Conservation (phyloP, 2,888 invertebrate species). For the Gerris lacustris region DNA sequence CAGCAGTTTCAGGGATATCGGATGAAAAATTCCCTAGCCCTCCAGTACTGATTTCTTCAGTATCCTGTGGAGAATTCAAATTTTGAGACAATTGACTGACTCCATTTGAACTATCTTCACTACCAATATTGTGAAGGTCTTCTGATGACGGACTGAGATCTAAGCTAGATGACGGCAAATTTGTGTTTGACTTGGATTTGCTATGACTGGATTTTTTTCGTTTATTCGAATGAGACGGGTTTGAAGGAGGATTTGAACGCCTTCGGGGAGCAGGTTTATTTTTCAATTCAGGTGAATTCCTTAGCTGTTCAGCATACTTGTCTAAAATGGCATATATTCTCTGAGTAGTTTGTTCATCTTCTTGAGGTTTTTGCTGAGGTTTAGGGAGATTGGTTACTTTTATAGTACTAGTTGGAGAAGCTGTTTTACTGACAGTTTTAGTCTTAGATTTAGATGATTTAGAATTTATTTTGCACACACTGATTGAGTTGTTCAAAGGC, state of each 20-base stretch:
- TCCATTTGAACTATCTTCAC: conserved; percentile 64
- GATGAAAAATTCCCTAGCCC: conserved; percentile 47
- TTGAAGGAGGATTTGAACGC: conserved; percentile 59
- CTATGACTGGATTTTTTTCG: conserved; percentile 54
- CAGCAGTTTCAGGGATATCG: conserved; percentile 32
- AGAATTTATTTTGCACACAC: conserved; percentile 27
- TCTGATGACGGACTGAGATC: conserved; percentile 52
- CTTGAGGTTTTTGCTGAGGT: conserved; percentile 59
- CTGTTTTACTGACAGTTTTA: conserved; percentile 39
- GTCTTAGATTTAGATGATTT: conserved; percentile 30
- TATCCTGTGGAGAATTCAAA: conserved; percentile 37
- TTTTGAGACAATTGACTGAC: conserved; percentile 44
- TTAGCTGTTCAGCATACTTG: conserved; percentile 65
- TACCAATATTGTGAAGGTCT: conserved; percentile 57
- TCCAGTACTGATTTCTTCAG: conserved; percentile 34
- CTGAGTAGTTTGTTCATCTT: conserved; percentile 69
- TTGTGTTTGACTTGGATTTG: conserved; percentile 43
- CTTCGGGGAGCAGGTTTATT: conserved; percentile 68
- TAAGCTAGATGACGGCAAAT: conserved; percentile 32
- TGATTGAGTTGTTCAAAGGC: conserved; percentile 41
- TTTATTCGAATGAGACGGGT: conserved; percentile 54
- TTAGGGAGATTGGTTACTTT: conserved; percentile 55
- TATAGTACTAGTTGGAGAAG: conserved; percentile 39
- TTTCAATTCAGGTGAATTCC: conserved; percentile 65
- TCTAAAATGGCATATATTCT: conserved; percentile 66